Conservation (phyloP, 2,888 invertebrate genomes). For the Tipula lateralis region DNA sequence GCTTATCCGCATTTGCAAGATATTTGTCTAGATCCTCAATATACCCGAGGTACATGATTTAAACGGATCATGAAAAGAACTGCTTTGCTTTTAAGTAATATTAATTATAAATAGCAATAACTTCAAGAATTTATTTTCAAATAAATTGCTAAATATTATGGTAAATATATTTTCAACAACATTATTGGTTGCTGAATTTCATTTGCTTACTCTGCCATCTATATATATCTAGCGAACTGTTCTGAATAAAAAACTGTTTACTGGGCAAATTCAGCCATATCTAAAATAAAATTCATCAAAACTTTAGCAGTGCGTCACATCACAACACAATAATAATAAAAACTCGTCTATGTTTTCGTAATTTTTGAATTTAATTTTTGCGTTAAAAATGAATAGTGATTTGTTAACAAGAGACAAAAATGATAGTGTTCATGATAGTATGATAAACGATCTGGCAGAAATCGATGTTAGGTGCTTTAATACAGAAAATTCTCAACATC, state of each 20-base stretch:
- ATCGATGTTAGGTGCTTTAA: not conserved
- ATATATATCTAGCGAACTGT: not conserved
- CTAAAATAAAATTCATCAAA: not conserved
- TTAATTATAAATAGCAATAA: too few species aligned
- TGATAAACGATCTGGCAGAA: not conserved
- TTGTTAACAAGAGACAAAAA: not conserved
- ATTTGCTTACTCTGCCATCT: not conserved
- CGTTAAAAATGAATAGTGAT: not conserved
- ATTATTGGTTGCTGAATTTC: too few species aligned
- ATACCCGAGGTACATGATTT: too few species aligned
- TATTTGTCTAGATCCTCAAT: too few species aligned
- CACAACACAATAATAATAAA: not conserved
- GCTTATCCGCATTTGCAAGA: too few species aligned
- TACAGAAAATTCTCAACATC: not conserved
- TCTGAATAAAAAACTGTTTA: not conserved
- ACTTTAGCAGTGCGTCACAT: not conserved
- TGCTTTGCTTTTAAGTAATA: too few species aligned
- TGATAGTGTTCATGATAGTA: not conserved
- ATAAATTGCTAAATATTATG: too few species aligned
- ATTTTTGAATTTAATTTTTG: not conserved
- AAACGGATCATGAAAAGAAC: too few species aligned
- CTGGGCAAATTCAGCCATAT: not conserved
- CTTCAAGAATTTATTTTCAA: too few species aligned
- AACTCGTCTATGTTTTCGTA: not conserved
- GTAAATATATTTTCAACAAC: too few species aligned